phyloP scores from a whole-genome alignment of 1,140 invertebrate genomes.

The Oryzaephilus surinamensis region DNA sequence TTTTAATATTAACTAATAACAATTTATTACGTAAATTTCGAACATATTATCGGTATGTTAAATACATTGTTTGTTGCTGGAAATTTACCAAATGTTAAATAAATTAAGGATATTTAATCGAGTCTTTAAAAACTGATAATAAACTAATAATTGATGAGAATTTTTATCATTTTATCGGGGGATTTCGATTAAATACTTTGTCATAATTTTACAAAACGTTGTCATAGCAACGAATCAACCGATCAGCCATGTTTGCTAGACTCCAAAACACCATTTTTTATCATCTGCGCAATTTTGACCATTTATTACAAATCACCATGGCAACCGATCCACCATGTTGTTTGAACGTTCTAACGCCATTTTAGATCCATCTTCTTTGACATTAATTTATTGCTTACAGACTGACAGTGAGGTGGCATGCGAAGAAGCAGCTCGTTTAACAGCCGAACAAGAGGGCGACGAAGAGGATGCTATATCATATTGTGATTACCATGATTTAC shows the following conservation, averaged over 20 bases:
- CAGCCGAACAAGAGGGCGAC: conserved; percentile 46
- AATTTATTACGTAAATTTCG: too few relatives aligned
- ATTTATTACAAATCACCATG: neutral
- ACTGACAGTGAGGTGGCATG: conserved; percentile 76
- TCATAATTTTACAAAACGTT: neutral
- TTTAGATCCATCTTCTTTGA: neutral
- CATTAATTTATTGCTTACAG: conserved; percentile 42
- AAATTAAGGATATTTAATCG: too few relatives aligned
- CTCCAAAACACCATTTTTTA: too few relatives aligned
- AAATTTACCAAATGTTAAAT: too few relatives aligned
- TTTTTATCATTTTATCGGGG: too few relatives aligned
- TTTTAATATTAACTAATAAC: too few relatives aligned
- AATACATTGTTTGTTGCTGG: too few relatives aligned
- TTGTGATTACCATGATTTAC: conserved; percentile 64
- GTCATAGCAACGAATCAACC: neutral
- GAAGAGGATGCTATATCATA: conserved; percentile 61
- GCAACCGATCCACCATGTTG: neutral
- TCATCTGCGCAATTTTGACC: neutral
- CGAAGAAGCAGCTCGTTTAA: conserved; percentile 64
- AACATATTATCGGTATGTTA: too few relatives aligned
- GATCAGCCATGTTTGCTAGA: too few relatives aligned
- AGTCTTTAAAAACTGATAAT: too few relatives aligned
- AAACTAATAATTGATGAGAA: too few relatives aligned
- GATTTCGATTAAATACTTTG: too few relatives aligned
- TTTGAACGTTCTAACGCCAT: neutral